Conservation (phyloP, 2,888 invertebrate species). For the Oxyteleia sp. region DNA sequence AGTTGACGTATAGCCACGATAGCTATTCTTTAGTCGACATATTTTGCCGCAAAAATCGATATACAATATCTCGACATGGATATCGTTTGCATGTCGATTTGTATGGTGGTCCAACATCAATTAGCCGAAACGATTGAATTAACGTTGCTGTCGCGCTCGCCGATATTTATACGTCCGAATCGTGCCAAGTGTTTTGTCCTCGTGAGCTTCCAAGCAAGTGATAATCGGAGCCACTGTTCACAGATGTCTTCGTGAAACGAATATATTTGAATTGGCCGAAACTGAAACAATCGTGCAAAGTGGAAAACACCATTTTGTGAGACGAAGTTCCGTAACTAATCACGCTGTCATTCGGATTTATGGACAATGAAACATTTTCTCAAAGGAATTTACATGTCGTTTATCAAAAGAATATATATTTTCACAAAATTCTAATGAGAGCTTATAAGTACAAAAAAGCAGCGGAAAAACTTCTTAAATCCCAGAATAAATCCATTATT, state of each 20-base stretch:
- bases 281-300: conserved; percentile 40
- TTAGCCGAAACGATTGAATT: conserved; percentile 63
- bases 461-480: no score
- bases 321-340: conserved; percentile 33
- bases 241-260: conserved; percentile 54
- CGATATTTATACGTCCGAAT: conserved; percentile 64
- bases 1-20: conserved; percentile 49
- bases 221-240: conserved; percentile 61
- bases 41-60: conserved; percentile 52
- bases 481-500: no score
- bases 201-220: conserved; percentile 58
- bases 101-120: conserved; percentile 62
- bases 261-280: conserved; percentile 57
- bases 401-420: neutral
- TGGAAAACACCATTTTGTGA: conserved; percentile 33
- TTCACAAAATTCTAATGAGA: no score
- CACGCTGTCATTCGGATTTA: conserved; percentile 14
- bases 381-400: neutral
- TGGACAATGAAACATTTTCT: conserved; percentile 2
- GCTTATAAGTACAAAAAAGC: no score
- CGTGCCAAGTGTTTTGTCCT: conserved; percentile 70
- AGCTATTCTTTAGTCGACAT: conserved; percentile 44
- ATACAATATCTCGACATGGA: conserved; percentile 51
- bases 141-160: conserved; percentile 53
- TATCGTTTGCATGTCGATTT: conserved; percentile 56